Base-by-base conservation (phyloP, 2,888 invertebrate genomes). In the Dryobotodes eremita region DNA sequence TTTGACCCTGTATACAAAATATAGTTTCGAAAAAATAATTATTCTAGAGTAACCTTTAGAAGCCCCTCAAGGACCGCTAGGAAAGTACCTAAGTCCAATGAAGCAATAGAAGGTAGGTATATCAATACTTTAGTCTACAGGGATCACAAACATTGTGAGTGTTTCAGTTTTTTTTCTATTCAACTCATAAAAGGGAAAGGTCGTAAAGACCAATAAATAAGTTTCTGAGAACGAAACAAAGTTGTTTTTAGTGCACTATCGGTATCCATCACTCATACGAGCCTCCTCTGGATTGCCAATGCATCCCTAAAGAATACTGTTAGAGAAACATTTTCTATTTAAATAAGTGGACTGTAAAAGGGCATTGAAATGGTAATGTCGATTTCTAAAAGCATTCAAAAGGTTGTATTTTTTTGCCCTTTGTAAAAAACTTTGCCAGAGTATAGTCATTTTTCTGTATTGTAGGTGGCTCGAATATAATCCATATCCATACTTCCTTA, bases 211-310 rank as follows among this genome's bases (percentile, higher is more conserved):
- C 59, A 75, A 85, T 87, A 85, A 77, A 85, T 78, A 81, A 85
- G 55, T 85, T 85, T 74, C 46, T 71, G 15, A 64, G 73, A 75
- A 80, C 8, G 23, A 77, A 75, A 81, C 73, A 65, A 84, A 84
- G 74, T 77, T 85, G 50, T 75, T 85, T 85, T 87, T 77, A 85
- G 72, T 85, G 75, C 71, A 85, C 26, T 55, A 71, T 69, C 62
- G 71, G 57, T 84, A 80, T 57, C 80, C 76, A 80, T 85, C 70
- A 31, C 75, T 68, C 80, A 80, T 80, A 87, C 53, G 72, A 75
- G 55, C 68, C 84, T 59, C 87, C 17, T 13, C 72, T 75, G 87
- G 55, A 46, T 75, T 46, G 17, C 36, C 53, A 61, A 75, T 80
- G 73, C 80, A 73, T 86, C 80, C 85, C 84, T 55, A 0, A 71